Percentiles rank a stretch among this genome's conserved stretches.
Conservation (phyloP, 2,888 invertebrate genomes). For the Aphodius sticticus region DNA sequence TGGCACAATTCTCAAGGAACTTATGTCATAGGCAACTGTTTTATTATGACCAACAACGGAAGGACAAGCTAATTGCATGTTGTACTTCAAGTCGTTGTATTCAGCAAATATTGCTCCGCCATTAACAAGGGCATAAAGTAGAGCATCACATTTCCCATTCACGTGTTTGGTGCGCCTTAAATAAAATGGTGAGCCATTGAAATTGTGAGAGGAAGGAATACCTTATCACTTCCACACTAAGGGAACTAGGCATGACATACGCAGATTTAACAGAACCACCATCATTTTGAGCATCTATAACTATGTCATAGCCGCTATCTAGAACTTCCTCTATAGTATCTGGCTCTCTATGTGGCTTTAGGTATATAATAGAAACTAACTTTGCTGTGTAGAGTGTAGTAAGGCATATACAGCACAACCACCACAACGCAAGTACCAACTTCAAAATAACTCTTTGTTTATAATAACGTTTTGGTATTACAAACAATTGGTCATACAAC, state of each 20-base stretch:
- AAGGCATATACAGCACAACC: slow-evolving; percentile 40
- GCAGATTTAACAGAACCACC: neutral
- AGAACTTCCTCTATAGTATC: slow-evolving; percentile 40
- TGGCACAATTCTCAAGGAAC: neutral
- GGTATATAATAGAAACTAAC: slow-evolving; percentile 42
- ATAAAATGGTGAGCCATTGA: neutral
- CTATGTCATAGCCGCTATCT: slow-evolving; percentile 41
- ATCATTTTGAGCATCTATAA: slow-evolving; percentile 31
- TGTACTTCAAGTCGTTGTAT: neutral
- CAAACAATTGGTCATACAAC: neutral
- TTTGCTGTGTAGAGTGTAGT: slow-evolving; percentile 44
- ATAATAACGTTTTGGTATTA: neutral
- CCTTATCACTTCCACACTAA: neutral
- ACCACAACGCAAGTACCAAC: slow-evolving; percentile 35
- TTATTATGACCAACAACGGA: neutral
- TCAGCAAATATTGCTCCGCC: neutral
- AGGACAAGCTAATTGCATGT: neutral
- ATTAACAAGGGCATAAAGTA: neutral
- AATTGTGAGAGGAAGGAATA: neutral
- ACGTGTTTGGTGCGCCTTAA: neutral
- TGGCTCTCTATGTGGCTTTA: slow-evolving; percentile 42
- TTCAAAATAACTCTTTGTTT: slow-evolving; percentile 28
- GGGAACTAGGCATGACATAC: neutral
- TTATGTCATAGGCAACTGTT: neutral
- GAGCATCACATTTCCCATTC: neutral